Evolutionary conservation across 2,113 vertebrate species (phyloP).

Genomic region (Scophthalmus maximus): DNA sequence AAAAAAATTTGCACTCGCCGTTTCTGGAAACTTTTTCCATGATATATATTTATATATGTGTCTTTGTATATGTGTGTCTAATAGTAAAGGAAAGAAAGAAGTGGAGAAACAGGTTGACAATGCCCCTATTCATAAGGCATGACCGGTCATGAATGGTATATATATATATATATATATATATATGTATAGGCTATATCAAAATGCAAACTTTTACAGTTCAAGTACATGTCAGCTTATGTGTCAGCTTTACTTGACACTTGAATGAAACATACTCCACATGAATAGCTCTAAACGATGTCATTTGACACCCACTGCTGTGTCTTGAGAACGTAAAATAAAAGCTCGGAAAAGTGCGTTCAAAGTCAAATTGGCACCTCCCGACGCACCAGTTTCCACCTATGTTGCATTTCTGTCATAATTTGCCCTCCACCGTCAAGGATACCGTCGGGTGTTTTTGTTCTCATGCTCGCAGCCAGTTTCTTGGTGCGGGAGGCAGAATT

Average conservation of each 20-base stretch:
- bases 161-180: not conserved
- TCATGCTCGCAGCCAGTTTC: constrained; percentile 64
- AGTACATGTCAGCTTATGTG: not conserved
- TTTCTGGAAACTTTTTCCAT: constrained; percentile 27
- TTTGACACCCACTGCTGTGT: constrained; percentile 17
- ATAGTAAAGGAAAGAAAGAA: too few species aligned
- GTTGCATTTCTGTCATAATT: constrained; percentile 70
- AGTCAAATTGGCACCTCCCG: constrained; percentile 36
- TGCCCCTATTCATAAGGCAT: too few species aligned
- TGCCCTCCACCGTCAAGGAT: constrained; percentile 36
- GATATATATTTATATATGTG: not conserved
- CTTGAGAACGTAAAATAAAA: constrained; percentile 6
- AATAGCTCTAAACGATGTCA: constrained; percentile 10
- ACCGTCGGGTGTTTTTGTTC: constrained; percentile 61
- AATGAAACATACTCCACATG: constrained; percentile 10
- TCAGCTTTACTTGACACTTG: constrained; percentile 12
- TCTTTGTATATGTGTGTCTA: not conserved
- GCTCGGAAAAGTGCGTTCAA: constrained; percentile 37
- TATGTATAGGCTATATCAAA: not conserved
- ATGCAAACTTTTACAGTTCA: constrained; percentile 11
- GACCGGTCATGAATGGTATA: too few species aligned
- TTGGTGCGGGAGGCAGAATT: constrained; percentile 71
- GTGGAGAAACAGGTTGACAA: too few species aligned
- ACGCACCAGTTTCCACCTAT: constrained; percentile 64
- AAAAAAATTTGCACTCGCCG: too few species aligned